Base-by-base conservation (phyloP, 2,888 invertebrate species). In the Crioceris asparagi region DNA sequence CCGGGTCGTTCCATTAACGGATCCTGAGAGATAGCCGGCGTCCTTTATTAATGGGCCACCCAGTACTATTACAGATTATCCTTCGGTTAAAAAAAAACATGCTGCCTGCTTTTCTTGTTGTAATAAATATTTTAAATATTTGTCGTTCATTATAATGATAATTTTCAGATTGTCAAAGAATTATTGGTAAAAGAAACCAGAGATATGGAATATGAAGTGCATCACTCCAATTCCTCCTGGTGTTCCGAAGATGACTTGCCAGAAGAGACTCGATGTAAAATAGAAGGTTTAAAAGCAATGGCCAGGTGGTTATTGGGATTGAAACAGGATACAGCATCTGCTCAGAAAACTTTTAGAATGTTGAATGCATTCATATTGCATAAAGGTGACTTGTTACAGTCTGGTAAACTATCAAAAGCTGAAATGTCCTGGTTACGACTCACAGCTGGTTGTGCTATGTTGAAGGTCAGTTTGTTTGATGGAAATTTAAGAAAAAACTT, bases 211-310 rank as follows among this genome's bases (percentile, higher is more conserved):
- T 55, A 51, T 36, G 62, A 60, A 32, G 57, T 62, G 34, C 38
- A 38, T 16, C 50, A 50, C 23, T 49, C 49, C 23, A 32, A 43
- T 5, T 54, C 55, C 5, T 14, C 46, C 2, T 94, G 94, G 94
- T 90, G 90, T 60, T 63, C 74, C 1, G 90, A 92, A 57, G 83
- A 86, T 3, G 77, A 85, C 36, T 68, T 96, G 17, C 91, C 93
- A 0, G 84, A 87, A 51, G 92, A 92, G 62, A 93, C 93, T 0
- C 71, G 83, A 25, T 88, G 88, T 67, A 92, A 93, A 69, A 76
- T 94, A 41, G 92, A 93, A 64, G 94, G 88, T 0, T 74, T 96
- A 54, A 97, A 97, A 65, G 83, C 93, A 44, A 91, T 97, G 83
- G 93, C 93, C 0, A 77, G 96, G 31, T 96, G 96, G 94, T 68